Evolutionary conservation across 2,888 invertebrate genomes (phyloP).

Genomic region (Agrotis puta): DNA sequence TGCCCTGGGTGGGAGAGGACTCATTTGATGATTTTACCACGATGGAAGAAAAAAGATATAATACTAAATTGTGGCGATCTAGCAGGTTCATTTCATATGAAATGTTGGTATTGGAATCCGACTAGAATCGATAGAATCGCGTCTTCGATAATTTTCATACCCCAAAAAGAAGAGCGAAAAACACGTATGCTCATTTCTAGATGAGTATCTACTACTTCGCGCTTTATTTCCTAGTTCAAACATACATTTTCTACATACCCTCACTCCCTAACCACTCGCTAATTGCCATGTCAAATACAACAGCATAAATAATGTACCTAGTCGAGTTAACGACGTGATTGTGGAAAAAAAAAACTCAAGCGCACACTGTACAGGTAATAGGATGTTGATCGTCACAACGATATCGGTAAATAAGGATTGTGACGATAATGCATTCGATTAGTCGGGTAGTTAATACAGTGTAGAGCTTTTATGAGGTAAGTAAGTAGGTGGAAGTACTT

Average conservation of each 20-base stretch:
- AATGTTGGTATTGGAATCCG: too few relatives aligned
- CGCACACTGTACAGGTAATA: slow-evolving; percentile 47
- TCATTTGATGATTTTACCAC: too few relatives aligned
- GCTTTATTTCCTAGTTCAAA: background rate
- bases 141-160: too few relatives aligned
- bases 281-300: slow-evolving; percentile 65
- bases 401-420: slow-evolving; percentile 57
- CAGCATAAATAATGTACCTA: slow-evolving; percentile 50
- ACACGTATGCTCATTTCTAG: too few relatives aligned
- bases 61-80: too few relatives aligned
- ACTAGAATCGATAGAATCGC: too few relatives aligned
- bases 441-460: slow-evolving; percentile 22
- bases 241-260: background rate
- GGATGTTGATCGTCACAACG: slow-evolving; percentile 55
- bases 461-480: slow-evolving; percentile 20
- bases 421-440: slow-evolving; percentile 56
- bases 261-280: slow-evolving; percentile 21
- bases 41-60: too few relatives aligned
- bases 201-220: too few relatives aligned
- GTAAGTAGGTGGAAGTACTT: background rate
- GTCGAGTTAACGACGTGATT: slow-evolving; percentile 58
- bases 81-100: too few relatives aligned
- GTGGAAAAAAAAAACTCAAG: slow-evolving; percentile 49
- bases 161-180: too few relatives aligned
- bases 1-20: too few relatives aligned